Base-by-base conservation (phyloP, 1,140 invertebrate species). In the Papilio xuthus region DNA sequence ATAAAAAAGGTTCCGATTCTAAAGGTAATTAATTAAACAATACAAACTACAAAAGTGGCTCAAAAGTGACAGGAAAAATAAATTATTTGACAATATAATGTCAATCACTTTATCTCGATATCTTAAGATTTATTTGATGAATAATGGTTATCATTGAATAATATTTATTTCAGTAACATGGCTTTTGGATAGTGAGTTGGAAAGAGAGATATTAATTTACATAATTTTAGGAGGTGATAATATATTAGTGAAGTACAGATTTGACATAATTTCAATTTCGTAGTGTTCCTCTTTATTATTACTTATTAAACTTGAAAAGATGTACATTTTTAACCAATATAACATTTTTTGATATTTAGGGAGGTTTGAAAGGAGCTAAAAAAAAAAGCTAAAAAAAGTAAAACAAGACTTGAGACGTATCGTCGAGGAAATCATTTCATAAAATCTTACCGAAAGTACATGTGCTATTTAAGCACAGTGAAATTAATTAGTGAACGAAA, bases 171-270 rank as follows among this genome's bases (percentile, higher is more conserved):
- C 15, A 37, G 26, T 69, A 41, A 18, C 37, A 72, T 72, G 70
- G 70, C 70, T 23, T 72, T 72, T 44, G 70, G 70, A 72, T 72
- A 72, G 70, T 72, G 37, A 72, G 70, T 72, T 41, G 41, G 70
- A 41, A 71, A 60, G 56, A 60, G 56, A 60, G 56, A 60, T 60
- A 60, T 60, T 60, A 60, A 60, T 60, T 60, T 28, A 60, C 23
- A 26, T 60, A 26, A 60, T 26, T 60, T 26, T 60, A 60, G 56
- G 23, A 60, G 56, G 56, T 26, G 56, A 60, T 44, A 10, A 10
- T 26, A 26, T 60, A 60, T 60, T 26, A 60, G 56, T 60, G 9
- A 60, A 60, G 56, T 60, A 60, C 9, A 60, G 56, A 60, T 26
- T 60, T 28, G 56, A 13, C 56, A 60, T 56, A 13, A 60, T 60